These are phyloP conservation scores for Poecile atricapillus DNA, from an alignment of 2,113 vertebrate genomes.

Conservation along the genomic window DNA sequence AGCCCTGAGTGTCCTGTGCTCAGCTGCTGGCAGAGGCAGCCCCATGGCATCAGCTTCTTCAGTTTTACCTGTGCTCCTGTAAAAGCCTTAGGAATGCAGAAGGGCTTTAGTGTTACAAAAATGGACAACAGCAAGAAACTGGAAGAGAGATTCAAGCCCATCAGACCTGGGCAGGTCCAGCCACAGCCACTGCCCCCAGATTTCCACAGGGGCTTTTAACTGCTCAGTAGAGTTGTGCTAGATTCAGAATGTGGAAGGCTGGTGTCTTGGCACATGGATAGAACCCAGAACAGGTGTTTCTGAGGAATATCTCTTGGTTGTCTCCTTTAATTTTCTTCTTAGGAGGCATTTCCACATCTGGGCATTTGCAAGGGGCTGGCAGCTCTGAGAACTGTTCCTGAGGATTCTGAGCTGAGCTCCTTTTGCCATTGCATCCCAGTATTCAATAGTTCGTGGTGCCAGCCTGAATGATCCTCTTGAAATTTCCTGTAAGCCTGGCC, in stretches of 20 bases:
- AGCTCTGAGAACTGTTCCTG: neutral
- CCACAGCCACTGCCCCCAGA: neutral
- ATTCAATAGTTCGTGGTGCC: conserved; percentile 30
- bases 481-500: conserved; percentile 31
- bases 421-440: neutral
- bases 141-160: neutral
- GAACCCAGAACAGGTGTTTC: neutral
- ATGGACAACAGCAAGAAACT: neutral
- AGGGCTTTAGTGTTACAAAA: neutral
- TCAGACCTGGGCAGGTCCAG: neutral
- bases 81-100: neutral
- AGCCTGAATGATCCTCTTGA: neutral
- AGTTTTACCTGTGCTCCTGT: neutral
- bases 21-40: neutral
- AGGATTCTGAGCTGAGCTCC: neutral
- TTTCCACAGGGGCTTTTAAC: neutral
- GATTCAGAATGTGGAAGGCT: neutral
- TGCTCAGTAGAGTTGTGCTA: neutral
- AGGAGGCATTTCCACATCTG: neutral
- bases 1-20: neutral
- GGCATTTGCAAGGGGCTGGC: neutral
- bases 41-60: neutral
- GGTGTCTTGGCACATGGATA: neutral
- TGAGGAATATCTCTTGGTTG: neutral
- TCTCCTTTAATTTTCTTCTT: neutral